Conservation (phyloP, 2,888 invertebrate species). For the Plebejus melissa region DNA sequence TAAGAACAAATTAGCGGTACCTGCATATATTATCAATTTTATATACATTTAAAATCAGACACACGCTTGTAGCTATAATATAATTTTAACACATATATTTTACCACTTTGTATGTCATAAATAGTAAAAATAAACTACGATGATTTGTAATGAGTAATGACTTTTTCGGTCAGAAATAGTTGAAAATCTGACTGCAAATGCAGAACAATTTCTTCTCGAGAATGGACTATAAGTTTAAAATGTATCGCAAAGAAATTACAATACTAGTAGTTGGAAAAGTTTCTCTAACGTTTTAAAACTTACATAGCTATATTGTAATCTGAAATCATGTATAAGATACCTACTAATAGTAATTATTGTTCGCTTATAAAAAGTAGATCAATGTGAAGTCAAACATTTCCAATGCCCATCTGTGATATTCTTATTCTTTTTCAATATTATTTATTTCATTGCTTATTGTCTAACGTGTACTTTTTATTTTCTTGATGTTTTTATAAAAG, state of each 20-base stretch:
- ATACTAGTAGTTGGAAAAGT: too few species aligned
- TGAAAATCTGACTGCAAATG: too few species aligned
- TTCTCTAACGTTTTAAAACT: too few species aligned
- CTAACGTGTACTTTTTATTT: background rate
- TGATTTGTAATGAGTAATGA: background rate
- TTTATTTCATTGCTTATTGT: background rate
- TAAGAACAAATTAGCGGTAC: background rate
- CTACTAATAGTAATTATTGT: too few species aligned
- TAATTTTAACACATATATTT: background rate
- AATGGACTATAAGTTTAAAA: too few species aligned
- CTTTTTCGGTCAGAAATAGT: background rate
- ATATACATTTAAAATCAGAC: background rate
- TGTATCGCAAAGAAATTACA: too few species aligned
- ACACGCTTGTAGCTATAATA: background rate
- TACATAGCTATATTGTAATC: too few species aligned
- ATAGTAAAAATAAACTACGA: background rate
- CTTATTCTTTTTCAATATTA: background rate
- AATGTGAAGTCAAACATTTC: background rate
- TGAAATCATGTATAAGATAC: too few species aligned
- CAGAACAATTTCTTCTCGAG: too few species aligned
- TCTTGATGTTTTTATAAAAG: background rate
- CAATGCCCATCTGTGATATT: conserved; percentile 23
- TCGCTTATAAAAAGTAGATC: background rate
- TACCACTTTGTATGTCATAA: background rate
- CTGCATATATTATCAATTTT: conserved; percentile 5